A percentile compares a stretch with the other conserved stretches of the same genome.
Evolutionary conservation across 2,888 invertebrate genomes (phyloP).

Genomic region (Agriopis marginaria): DNA sequence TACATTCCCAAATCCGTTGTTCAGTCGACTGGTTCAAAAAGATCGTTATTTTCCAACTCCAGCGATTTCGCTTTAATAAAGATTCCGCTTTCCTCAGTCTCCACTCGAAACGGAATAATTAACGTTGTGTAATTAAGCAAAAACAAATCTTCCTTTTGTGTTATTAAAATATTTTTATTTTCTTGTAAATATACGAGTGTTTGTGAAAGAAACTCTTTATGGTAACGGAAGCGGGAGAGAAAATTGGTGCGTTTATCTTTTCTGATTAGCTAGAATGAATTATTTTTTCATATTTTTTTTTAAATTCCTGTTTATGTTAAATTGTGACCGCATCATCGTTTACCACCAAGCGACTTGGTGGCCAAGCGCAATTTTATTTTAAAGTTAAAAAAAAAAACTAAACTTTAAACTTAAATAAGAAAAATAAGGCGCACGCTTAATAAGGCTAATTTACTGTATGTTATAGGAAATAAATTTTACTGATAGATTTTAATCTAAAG

Average conservation of each 20-base stretch:
- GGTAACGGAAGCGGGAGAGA: background rate
- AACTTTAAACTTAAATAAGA: too few species aligned
- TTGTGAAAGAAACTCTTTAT: constrained; percentile 15
- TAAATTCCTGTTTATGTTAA: background rate
- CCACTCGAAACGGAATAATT: constrained; percentile 41
- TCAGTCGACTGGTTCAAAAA: constrained; percentile 1
- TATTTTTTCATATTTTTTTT: background rate
- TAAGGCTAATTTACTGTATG: too few species aligned
- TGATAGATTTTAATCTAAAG: too few species aligned
- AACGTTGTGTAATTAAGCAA: constrained; percentile 41
- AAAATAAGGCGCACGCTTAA: too few species aligned
- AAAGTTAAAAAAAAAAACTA: too few species aligned
- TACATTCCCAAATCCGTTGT: constrained; percentile 12
- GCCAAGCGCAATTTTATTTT: too few species aligned
- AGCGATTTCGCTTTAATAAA: constrained; percentile 23
- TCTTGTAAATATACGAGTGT: constrained; percentile 33
- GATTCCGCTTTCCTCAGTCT: constrained; percentile 20
- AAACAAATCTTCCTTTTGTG: constrained; percentile 43
- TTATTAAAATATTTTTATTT: constrained; percentile 37
- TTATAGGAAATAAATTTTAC: too few species aligned
- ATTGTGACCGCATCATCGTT: too few species aligned
- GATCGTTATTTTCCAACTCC: constrained; percentile 19
- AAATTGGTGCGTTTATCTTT: background rate
- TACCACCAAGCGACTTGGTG: too few species aligned
- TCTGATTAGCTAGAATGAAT: background rate